phyloP scores from a whole-genome alignment of 2,888 invertebrate species.

The Melanostoma scalare region DNA sequence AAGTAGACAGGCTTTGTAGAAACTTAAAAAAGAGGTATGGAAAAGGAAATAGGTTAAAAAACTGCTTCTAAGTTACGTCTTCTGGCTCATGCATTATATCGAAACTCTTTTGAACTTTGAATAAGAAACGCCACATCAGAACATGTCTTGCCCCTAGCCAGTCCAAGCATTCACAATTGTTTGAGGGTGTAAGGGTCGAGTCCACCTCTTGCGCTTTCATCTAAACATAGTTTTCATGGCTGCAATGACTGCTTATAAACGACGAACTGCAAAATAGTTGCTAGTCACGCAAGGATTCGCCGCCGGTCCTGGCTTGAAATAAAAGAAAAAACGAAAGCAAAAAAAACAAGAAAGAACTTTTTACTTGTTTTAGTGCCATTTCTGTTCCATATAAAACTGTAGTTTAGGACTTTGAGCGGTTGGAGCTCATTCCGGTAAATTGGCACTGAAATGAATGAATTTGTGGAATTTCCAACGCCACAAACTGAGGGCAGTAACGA shows the following conservation, averaged over 20 bases:
- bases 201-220: conserved; percentile 30
- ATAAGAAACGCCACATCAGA: conserved; percentile 7
- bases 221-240: conserved; percentile 57
- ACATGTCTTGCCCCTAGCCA: neutral
- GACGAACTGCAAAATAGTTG: conserved; percentile 42
- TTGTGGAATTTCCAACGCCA: conserved; percentile 43
- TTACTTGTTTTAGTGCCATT: neutral
- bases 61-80: too few species aligned
- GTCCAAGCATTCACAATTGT: conserved; percentile 1
- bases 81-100: neutral
- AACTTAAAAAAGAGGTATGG: too few species aligned
- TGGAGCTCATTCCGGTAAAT: conserved; percentile 44
- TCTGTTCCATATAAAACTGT: conserved; percentile 4
- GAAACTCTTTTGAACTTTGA: conserved; percentile 21
- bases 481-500: conserved; percentile 13
- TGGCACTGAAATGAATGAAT: conserved; percentile 58
- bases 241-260: conserved; percentile 30
- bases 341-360: too few species aligned
- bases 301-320: conserved; percentile 12
- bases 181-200: neutral
- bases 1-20: too few species aligned
- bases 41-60: too few species aligned
- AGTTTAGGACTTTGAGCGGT: neutral
- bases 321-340: neutral
- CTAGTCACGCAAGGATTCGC: conserved; percentile 59